Evolutionary conservation across 1,140 invertebrate genomes (phyloP), one percentile per base, ranked within the genome.

Genomic region (Pteromalus puparum): DNA sequence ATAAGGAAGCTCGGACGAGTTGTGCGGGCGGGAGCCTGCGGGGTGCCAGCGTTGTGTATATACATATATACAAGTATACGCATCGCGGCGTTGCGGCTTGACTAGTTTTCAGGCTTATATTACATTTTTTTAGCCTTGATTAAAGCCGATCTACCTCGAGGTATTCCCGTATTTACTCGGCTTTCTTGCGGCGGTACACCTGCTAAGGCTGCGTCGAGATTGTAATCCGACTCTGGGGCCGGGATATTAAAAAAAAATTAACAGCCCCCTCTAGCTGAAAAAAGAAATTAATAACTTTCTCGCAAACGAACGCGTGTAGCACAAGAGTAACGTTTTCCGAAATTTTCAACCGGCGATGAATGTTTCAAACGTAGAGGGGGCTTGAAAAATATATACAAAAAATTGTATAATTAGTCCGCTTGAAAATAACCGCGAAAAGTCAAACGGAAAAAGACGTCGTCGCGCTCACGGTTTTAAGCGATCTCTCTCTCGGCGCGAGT

Each of bases 91-190:
- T 70, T 81, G 61, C 73, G 77, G 87, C 85, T 86, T 87, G 81
- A 86, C 87, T 90, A 91, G 88, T 91, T 90, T 90, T 89, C 65
- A 82, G 82, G 88, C 87, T 89, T 90, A 90, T 91, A 92, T 93
- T 92, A 92, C 88, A 92, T 91, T 92, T 90, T 34, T 90, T 88
- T 42, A 68, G 48, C 82, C 85, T 89, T 91, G 89, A 92, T 92
- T 92, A 92, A 92, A 91, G 88, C 84, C 89, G 86, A 87, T 87
- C 85, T 82, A 30, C 75, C n/a, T 28, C 38, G n/a, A 42, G 53
- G 53, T 61, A 61, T 61, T 61, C 53, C 15, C 53, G 53, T 61
- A 61, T 61, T 61, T 61, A n/a, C 18, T 21, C 18, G 48, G 48
- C 48, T 53, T 53, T 53, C 18, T 21, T 53, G 48, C 48, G 48